A percentile compares a stretch with the other conserved stretches of the same genome.
Conservation (phyloP, 1,140 invertebrate genomes). For the Battus philenor region DNA sequence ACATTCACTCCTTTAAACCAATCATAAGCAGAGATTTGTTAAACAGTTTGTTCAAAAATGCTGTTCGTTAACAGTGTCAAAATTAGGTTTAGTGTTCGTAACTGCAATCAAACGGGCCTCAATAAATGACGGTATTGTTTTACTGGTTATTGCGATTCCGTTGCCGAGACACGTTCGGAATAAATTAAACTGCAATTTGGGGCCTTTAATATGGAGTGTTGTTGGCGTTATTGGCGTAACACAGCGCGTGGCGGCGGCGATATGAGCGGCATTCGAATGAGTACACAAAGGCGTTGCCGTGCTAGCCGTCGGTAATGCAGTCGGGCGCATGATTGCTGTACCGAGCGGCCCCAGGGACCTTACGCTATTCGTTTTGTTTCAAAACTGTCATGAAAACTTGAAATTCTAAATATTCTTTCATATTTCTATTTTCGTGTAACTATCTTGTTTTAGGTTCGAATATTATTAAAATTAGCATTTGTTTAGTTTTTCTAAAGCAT, state of each 20-base stretch:
- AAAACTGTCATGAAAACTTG: slow-evolving; percentile 23
- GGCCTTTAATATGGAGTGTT: slow-evolving; percentile 70
- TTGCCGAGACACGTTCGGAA: slow-evolving; percentile 70
- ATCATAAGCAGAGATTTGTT: too few species aligned
- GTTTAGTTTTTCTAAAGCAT: too few species aligned
- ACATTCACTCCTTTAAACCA: too few species aligned
- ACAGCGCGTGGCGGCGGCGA: slow-evolving; percentile 43
- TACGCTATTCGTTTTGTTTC: slow-evolving; percentile 21
- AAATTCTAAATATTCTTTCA: slow-evolving; percentile 22
- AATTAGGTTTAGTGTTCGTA: slow-evolving; percentile 4
- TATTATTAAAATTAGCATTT: too few species aligned
- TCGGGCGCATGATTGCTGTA: slow-evolving; percentile 51
- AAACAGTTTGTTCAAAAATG: too few species aligned
- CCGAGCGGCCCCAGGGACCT: slow-evolving; percentile 20
- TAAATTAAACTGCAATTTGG: slow-evolving; percentile 74
- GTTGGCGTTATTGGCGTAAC: slow-evolving; percentile 58
- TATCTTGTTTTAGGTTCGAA: too few species aligned
- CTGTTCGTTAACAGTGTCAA: not conserved
- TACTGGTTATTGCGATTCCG: slow-evolving; percentile 67
- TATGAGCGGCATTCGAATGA: slow-evolving; percentile 68
- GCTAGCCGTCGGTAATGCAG: slow-evolving; percentile 50
- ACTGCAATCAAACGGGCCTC: slow-evolving; percentile 37
- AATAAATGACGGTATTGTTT: slow-evolving; percentile 63
- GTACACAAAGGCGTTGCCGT: slow-evolving; percentile 59
- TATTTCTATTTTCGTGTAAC: slow-evolving; percentile 12